A percentile compares a stretch with the other conserved stretches of the same genome.
Conservation (phyloP, 2,888 invertebrate genomes). For the Eristalis arbustorum region DNA sequence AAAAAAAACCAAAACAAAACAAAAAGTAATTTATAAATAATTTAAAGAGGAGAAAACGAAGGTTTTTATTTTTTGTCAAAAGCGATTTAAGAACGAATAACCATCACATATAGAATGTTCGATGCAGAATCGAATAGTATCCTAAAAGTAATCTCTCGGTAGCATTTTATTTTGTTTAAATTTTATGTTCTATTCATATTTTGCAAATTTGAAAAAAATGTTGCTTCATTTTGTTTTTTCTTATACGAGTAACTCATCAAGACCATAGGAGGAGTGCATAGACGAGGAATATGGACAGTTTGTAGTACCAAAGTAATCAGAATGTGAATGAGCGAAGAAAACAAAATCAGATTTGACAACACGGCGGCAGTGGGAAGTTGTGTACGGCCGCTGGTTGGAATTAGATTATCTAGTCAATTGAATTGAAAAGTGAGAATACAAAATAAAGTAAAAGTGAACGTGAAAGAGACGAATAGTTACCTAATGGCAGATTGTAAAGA, state of each 20-base stretch:
- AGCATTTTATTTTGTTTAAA: background rate
- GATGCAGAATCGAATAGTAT: conserved; percentile 7
- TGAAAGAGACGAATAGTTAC: conserved; percentile 54
- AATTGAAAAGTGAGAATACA: conserved; percentile 70
- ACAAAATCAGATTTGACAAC: conserved; percentile 54
- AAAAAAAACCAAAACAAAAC: background rate
- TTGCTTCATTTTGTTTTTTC: background rate
- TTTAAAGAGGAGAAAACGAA: conserved; percentile 3
- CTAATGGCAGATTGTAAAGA: conserved; percentile 54
- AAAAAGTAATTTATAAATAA: conserved; percentile 25
- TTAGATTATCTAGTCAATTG: conserved; percentile 76
- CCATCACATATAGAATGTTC: conserved; percentile 1
- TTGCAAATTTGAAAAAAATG: background rate
- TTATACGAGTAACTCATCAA: background rate
- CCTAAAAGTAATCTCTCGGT: conserved; percentile 2
- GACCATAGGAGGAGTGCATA: background rate
- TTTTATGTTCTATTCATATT: background rate
- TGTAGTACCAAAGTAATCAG: conserved; percentile 57
- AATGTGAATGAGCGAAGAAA: conserved; percentile 53
- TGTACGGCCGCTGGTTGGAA: conserved; percentile 58
- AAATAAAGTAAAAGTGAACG: conserved; percentile 38
- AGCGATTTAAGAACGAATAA: background rate
- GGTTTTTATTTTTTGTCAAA: background rate
- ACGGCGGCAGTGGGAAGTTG: conserved; percentile 7
- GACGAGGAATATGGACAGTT: conserved; percentile 22